phyloP scores from a whole-genome alignment of 2,113 vertebrate genomes.

The Charadrius vociferus region DNA sequence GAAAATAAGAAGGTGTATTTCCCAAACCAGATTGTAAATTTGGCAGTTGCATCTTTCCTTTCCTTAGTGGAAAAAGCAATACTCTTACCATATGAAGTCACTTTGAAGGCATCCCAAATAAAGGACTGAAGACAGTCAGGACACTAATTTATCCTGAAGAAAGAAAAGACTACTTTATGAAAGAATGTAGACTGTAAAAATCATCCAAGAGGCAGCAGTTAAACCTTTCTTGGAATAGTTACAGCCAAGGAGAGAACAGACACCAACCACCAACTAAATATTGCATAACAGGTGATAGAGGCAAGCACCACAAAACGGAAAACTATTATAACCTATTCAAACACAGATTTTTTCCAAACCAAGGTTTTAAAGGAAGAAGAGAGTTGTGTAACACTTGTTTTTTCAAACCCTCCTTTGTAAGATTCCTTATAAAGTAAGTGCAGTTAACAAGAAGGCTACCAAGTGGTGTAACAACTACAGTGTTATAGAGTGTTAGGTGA shows the following conservation, averaged over 20 bases:
- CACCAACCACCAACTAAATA: background rate
- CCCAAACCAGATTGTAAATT: constrained; percentile 37
- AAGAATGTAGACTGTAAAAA: constrained; percentile 52
- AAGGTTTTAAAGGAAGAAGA: background rate
- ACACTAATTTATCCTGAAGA: constrained; percentile 51
- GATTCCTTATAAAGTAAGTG: background rate
- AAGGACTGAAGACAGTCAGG: constrained; percentile 35
- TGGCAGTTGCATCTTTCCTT: constrained; percentile 32
- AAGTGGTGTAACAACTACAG: background rate
- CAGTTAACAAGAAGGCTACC: background rate
- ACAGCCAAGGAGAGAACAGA: background rate
- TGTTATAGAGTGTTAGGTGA: fast-evolving
- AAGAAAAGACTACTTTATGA: constrained; percentile 53
- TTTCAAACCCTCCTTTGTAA: background rate
- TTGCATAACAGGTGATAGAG: constrained; percentile 4
- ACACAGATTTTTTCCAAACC: background rate
- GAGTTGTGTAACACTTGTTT: background rate
- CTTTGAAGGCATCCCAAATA: constrained; percentile 48
- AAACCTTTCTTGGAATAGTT: constrained; percentile 27
- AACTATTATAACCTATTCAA: background rate
- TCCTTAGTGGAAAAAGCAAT: constrained; percentile 56
- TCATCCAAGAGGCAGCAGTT: constrained; percentile 28
- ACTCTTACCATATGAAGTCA: constrained; percentile 60
- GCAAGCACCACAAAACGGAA: background rate
- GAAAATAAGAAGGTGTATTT: constrained; percentile 46